phyloP scores from a whole-genome alignment of 2,797 vertebrate species.

The Limosa lapponica region DNA sequence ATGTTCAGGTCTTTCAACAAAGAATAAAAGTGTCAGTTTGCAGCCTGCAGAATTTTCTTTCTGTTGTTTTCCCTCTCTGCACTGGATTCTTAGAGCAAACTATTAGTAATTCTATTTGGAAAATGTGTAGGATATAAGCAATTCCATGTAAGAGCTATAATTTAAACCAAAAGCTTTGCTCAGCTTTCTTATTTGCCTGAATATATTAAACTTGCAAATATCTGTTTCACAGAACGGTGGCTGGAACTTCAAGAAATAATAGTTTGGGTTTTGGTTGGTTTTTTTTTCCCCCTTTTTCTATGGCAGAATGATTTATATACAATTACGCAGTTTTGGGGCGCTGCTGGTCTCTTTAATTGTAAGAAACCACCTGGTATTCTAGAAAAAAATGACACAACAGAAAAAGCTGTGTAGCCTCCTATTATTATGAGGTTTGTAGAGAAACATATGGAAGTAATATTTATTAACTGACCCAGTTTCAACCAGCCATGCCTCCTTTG shows the following conservation, averaged over 20 bases:
- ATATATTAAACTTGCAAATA: background rate
- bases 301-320: background rate
- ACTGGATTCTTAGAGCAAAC: background rate
- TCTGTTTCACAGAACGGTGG: background rate
- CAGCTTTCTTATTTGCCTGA: background rate
- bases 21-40: background rate
- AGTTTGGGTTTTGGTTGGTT: too few relatives aligned
- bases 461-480: background rate
- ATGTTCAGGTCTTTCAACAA: background rate
- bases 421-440: background rate
- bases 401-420: background rate
- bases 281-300: background rate
- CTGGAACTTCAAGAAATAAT: background rate
- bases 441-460: background rate
- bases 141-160: background rate
- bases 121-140: background rate
- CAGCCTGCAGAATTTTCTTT: background rate
- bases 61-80: background rate
- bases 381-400: background rate
- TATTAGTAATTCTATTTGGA: background rate
- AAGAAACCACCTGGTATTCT: background rate
- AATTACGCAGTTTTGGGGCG: background rate
- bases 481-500: background rate
- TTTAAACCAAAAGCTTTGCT: background rate
- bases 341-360: background rate